Evolutionary conservation across 2,888 invertebrate genomes (phyloP).

Genomic region (Scaptomyza parva): DNA sequence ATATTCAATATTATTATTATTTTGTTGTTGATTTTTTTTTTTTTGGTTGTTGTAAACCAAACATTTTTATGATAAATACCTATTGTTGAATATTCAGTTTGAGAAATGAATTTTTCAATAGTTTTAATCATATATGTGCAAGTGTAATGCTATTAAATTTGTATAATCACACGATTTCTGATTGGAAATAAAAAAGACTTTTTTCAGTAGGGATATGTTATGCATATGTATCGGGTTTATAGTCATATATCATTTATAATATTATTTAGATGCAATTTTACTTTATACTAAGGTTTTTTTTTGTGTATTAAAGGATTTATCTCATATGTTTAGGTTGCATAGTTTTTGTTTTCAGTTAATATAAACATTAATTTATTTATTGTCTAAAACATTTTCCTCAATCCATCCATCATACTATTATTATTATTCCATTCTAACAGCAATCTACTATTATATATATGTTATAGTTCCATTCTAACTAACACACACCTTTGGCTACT

Average conservation of each 20-base stretch:
- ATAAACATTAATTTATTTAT: constrained; percentile 73
- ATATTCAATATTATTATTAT: not conserved
- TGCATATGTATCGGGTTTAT: constrained; percentile 18
- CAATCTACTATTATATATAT: constrained; percentile 18
- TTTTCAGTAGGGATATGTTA: constrained; percentile 38
- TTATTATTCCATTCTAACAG: constrained; percentile 28
- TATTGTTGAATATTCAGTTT: constrained; percentile 24
- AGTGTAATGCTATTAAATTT: constrained; percentile 20
- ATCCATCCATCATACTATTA: constrained; percentile 15
- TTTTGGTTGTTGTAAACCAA: constrained; percentile 13
- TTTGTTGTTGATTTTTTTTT: constrained; percentile 6
- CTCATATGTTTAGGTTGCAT: constrained; percentile 28
- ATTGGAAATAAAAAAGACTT: constrained; percentile 12
- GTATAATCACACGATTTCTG: constrained; percentile 16
- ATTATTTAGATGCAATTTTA: constrained; percentile 10
- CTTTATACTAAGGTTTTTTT: constrained; percentile 11
- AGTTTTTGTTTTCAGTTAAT: constrained; percentile 7
- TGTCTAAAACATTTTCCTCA: constrained; percentile 78
- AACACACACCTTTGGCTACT: constrained; percentile 78
- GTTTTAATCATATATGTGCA: not conserved
- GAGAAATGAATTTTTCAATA: not conserved
- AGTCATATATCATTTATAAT: constrained; percentile 6
- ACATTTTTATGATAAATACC: constrained; percentile 4
- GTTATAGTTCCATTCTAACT: constrained; percentile 65
- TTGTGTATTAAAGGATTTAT: constrained; percentile 7